Percentiles rank a stretch among this genome's conserved stretches.
Evolutionary conservation across 2,113 vertebrate genomes (phyloP).

Genomic region (Nothocercus julius): DNA sequence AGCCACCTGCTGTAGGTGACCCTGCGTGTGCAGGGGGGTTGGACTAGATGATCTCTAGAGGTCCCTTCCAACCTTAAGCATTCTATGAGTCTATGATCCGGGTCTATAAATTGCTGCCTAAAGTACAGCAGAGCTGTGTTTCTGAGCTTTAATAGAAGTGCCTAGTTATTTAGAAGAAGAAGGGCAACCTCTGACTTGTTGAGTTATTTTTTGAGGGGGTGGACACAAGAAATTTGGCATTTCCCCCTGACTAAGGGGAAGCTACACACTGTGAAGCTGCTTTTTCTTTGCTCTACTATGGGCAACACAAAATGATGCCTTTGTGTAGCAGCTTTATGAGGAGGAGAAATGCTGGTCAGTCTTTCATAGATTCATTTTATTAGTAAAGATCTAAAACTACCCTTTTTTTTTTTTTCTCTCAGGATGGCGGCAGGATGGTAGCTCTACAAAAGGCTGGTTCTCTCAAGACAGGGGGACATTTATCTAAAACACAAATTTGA

Average conservation of each 20-base stretch:
- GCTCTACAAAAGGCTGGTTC: constrained; percentile 17
- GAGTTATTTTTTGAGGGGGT: no score
- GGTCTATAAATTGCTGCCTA: background rate
- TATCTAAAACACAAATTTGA: constrained; percentile 20
- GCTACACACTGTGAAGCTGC: constrained; percentile 8
- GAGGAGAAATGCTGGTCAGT: constrained; percentile 27
- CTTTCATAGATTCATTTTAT: constrained; percentile 38
- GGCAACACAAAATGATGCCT: constrained; percentile 47
- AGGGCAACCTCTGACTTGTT: background rate
- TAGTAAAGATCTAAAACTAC: constrained; percentile 42
- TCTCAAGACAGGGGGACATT: background rate
- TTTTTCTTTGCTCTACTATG: constrained; percentile 50
- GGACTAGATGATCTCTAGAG: no score
- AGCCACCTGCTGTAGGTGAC: no score
- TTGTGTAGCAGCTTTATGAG: constrained; percentile 29
- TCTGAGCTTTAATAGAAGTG: background rate
- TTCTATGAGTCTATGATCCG: no score
- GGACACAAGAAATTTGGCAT: background rate
- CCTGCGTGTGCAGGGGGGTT: no score
- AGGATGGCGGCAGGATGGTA: background rate
- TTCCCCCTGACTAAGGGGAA: background rate
- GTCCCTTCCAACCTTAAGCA: no score
- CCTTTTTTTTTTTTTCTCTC: background rate
- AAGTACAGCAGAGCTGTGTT: accelerated
- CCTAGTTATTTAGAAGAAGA: background rate